phyloP scores from a whole-genome alignment of 30 jellyfish, hydroid and myxozoan species.

The Phacellophora camtschatica region DNA sequence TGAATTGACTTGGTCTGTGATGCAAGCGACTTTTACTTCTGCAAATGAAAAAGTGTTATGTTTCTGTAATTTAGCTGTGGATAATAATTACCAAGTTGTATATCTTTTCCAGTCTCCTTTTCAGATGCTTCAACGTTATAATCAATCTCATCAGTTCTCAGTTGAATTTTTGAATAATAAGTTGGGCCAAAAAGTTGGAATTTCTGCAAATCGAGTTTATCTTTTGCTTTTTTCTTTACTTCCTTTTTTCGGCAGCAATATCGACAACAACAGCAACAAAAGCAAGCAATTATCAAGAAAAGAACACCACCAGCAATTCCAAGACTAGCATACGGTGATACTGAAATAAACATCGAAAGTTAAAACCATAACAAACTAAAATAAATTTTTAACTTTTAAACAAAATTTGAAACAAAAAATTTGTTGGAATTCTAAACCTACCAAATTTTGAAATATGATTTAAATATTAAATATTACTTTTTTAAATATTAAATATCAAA shows the following conservation, averaged over 20 bases:
- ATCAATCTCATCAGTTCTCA: slow-evolving; percentile 82
- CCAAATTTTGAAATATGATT: too few species aligned
- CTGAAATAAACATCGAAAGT: neutral
- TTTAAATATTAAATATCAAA: too few species aligned
- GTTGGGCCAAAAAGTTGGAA: slow-evolving; percentile 82
- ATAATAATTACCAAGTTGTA: slow-evolving; percentile 63
- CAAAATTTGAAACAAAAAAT: too few species aligned
- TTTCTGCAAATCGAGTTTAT: slow-evolving; percentile 68
- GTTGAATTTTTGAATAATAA: slow-evolving; percentile 66
- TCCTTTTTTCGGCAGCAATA: slow-evolving; percentile 71
- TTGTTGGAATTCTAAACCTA: too few species aligned
- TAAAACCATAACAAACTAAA: too few species aligned
- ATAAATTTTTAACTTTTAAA: too few species aligned
- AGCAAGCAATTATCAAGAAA: slow-evolving; percentile 34
- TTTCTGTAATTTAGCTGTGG: too few species aligned
- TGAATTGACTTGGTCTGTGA: too few species aligned
- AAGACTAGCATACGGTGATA: slow-evolving; percentile 77
- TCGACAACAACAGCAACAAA: slow-evolving; percentile 89
- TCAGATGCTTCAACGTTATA: slow-evolving; percentile 78
- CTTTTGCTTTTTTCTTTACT: slow-evolving; percentile 66
- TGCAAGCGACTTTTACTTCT: too few species aligned
- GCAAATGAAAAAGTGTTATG: too few species aligned
- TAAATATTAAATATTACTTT: too few species aligned
- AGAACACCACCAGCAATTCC: slow-evolving; percentile 65
- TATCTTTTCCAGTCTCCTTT: slow-evolving; percentile 75